Base-by-base conservation (phyloP, 2,797 vertebrate genomes). In the Circus cinereus region DNA sequence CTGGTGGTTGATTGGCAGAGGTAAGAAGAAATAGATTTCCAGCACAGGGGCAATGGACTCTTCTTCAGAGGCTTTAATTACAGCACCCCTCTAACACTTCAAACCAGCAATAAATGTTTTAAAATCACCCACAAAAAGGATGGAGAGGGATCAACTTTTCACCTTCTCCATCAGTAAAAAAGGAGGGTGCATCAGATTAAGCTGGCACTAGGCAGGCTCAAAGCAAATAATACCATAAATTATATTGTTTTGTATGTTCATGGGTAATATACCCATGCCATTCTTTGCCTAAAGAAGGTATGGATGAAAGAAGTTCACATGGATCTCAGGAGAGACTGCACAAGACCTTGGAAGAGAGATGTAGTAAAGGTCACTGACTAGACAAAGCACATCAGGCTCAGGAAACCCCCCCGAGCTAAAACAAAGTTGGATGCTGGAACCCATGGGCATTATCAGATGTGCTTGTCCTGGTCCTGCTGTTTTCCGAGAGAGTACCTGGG, bases 11-110 rank as follows among this genome's bases (percentile, higher is more conserved):
- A 94, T 72, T 93, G 93, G 45, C 85, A 94, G 75, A 82, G 29
- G 63, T 95, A 88, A 80, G 84, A 94, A 89, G 81, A 91, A 93
- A 92, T 60, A 96, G 40, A 82, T 64, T 96, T 94, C 72, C 75
- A 89, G 63, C 47, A 69, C 56, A 82, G 63, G 51, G 54, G 67
- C 65, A 59, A 54, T 32, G 12, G 80, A 51, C 21, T 48, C 40
- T 47, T 90, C 65, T 87, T 82, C 19, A 48, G 32, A 85, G 60
- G 42, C 70, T 87, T 76, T 73, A 91, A 73, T 83, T 85, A 82
- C 47, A 77, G 23, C 40, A 88, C 47, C 51, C 13, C 21, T 89
- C 43, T 56, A 85, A 79, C 10, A 38, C 7, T 5, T 83, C 47
- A 38, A 65, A 93, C 60, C 60, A 69, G n/a, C 54, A 70, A 23